Percentiles rank a stretch among this genome's conserved stretches.
These are phyloP conservation scores for Simalia tracyae DNA, from an alignment of 2,797 vertebrate genomes.

Conservation along the genomic window DNA sequence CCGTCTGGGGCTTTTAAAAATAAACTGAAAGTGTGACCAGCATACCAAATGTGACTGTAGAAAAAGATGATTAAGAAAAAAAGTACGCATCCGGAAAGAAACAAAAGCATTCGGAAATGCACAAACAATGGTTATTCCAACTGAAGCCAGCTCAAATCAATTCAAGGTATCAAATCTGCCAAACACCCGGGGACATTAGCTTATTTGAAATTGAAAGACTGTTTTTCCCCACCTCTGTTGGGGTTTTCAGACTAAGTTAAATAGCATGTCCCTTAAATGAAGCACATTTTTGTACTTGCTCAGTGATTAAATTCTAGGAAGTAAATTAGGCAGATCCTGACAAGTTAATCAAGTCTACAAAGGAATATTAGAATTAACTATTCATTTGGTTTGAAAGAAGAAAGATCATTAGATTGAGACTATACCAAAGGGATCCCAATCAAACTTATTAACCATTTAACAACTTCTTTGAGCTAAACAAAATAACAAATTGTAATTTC, in stretches of 20 bases:
- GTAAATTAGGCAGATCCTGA: conserved; percentile 45
- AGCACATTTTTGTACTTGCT: conserved; percentile 34
- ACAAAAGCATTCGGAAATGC: background rate
- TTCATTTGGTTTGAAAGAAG: conserved; percentile 48
- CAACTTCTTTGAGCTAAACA: conserved; percentile 3
- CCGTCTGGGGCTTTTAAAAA: background rate
- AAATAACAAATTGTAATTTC: conserved; percentile 4
- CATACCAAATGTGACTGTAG: background rate
- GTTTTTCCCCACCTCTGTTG: background rate
- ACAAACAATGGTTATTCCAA: background rate
- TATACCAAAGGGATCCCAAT: conserved; percentile 15
- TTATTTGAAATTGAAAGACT: background rate
- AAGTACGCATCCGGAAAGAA: background rate
- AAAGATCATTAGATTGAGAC: conserved; percentile 43
- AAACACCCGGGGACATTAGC: background rate
- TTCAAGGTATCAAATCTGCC: background rate
- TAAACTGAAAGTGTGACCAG: background rate
- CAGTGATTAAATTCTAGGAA: conserved; percentile 36
- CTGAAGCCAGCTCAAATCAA: background rate
- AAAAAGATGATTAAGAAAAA: background rate
- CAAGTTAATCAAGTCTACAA: conserved; percentile 42
- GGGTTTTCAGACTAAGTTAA: conserved; percentile 21
- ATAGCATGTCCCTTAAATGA: conserved; percentile 7
- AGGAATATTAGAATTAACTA: conserved; percentile 51
- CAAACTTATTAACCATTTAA: conserved; percentile 27